phyloP scores from a whole-genome alignment of 2,113 vertebrate species.

The Proterorhinus semilunaris region DNA sequence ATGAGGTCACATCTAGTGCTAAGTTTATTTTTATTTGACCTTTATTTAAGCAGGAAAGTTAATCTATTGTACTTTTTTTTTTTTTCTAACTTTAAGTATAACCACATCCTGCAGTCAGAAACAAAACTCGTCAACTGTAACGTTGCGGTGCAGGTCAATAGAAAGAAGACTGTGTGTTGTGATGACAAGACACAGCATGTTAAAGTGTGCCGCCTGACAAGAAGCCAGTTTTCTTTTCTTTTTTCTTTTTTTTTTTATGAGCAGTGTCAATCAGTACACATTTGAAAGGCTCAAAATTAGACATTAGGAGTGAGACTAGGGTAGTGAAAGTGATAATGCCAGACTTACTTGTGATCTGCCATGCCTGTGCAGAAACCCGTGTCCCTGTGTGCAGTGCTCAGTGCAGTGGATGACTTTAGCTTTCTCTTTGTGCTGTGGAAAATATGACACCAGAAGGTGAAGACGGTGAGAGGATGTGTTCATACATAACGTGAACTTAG shows the following conservation, averaged over 20 bases:
- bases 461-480: constrained; percentile 21
- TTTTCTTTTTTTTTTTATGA: too few relatives aligned
- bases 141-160: too few relatives aligned
- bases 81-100: too few relatives aligned
- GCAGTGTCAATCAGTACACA: constrained; percentile 5
- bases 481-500: neutral
- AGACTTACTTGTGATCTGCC: constrained; percentile 73
- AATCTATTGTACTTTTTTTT: too few relatives aligned
- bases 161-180: constrained; percentile 38
- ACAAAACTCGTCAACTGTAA: constrained; percentile 16
- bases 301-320: constrained; percentile 3
- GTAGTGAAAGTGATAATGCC: neutral
- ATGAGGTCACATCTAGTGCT: too few relatives aligned
- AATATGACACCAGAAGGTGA: constrained; percentile 48
- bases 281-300: constrained; percentile 7
- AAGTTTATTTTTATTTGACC: too few relatives aligned
- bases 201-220: constrained; percentile 41
- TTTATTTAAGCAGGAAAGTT: too few relatives aligned
- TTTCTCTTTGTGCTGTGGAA: constrained; percentile 71
- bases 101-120: neutral
- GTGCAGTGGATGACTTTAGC: constrained; percentile 44
- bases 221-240: too few relatives aligned
- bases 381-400: constrained; percentile 47
- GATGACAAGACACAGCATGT: neutral
- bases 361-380: constrained; percentile 54